Conservation (phyloP, 2,113 vertebrate genomes). For the Gymnogyps californianus region DNA sequence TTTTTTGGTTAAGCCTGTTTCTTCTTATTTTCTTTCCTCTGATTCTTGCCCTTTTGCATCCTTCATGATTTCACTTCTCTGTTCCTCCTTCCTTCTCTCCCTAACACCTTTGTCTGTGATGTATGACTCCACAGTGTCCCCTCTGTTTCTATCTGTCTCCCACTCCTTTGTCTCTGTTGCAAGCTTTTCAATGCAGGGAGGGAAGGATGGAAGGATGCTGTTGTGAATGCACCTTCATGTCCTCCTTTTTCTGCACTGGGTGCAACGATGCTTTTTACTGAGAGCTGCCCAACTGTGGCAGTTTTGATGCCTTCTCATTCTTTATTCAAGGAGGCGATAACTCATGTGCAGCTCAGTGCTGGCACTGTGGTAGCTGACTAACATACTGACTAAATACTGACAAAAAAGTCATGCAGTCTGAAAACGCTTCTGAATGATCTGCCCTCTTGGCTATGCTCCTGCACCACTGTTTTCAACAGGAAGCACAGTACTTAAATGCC, state of each 20-base stretch:
- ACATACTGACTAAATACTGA: not conserved
- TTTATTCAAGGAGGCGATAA: not conserved
- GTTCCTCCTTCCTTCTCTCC: not conserved
- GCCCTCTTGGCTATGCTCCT: not conserved
- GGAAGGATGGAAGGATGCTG: not conserved
- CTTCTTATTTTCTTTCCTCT: not conserved
- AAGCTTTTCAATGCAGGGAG: not conserved
- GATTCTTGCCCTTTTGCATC: not conserved
- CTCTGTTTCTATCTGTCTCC: not conserved
- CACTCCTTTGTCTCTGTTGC: not conserved
- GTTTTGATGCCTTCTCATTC: not conserved
- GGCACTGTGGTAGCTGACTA: not conserved
- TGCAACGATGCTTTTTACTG: not conserved
- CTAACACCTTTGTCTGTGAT: not conserved
- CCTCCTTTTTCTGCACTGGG: not conserved
- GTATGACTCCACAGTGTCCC: not conserved
- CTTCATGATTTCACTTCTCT: not conserved
- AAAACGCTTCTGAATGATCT: not conserved
- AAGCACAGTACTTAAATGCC: not conserved
- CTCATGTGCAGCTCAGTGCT: not conserved
- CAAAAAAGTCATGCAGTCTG: not conserved
- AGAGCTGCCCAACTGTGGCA: not conserved
- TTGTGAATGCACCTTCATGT: not conserved
- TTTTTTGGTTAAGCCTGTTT: not conserved
- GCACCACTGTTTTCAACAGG: not conserved